phyloP scores from a whole-genome alignment of 64 coral and sea anemone genomes.

The Anthopleura sola region DNA sequence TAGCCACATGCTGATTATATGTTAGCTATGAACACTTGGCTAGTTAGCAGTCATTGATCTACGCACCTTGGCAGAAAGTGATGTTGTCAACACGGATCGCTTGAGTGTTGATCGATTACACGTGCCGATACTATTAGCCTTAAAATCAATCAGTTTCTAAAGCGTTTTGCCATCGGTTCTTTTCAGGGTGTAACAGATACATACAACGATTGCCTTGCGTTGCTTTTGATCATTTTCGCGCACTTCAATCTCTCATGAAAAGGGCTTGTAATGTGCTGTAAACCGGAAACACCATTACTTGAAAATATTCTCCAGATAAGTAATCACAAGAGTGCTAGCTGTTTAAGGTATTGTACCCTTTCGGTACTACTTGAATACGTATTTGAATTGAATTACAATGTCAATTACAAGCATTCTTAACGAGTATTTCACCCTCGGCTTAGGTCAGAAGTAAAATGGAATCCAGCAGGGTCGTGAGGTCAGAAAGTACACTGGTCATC shows the following conservation, averaged over 20 bases:
- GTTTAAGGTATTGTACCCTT: not conserved
- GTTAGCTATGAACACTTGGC: not conserved
- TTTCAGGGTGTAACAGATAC: not conserved
- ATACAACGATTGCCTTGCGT: not conserved
- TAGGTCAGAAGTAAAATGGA: conserved; percentile 1
- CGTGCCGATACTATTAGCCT: not conserved
- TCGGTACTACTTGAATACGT: not conserved
- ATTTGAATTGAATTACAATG: not conserved
- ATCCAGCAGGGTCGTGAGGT: not conserved
- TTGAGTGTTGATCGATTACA: conserved; percentile 5
- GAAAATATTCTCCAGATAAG: not conserved
- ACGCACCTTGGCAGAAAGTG: not conserved
- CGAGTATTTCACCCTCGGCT: not conserved
- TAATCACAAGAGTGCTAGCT: not conserved
- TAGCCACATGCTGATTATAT: not conserved
- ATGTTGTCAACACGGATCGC: not conserved
- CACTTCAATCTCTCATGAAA: not conserved
- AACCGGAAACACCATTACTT: not conserved
- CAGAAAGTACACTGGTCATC: not conserved
- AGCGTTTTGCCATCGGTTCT: not conserved
- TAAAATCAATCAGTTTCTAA: not conserved
- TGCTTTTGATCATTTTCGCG: not conserved
- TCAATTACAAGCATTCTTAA: not conserved
- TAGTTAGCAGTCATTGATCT: conserved; percentile 6
- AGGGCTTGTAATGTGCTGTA: not conserved